These are phyloP conservation scores for Sclerurus mexicanus DNA, from an alignment of 2,113 vertebrate species.

Conservation along the genomic window DNA sequence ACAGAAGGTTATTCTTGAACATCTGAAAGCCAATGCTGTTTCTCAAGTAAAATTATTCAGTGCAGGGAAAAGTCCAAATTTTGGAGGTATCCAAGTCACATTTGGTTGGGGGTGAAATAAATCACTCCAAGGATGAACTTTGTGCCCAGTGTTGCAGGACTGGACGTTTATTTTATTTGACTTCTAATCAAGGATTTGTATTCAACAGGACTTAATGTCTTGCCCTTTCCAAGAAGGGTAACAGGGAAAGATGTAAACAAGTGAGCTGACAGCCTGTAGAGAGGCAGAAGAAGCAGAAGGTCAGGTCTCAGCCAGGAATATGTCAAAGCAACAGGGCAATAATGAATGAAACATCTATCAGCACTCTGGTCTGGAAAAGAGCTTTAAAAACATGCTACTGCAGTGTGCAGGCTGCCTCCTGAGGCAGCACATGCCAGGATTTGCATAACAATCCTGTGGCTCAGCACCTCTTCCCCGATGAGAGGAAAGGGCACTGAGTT, in stretches of 20 bases:
- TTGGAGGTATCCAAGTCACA: neutral
- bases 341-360: neutral
- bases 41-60: neutral
- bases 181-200: neutral
- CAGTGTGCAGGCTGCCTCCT: neutral
- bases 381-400: neutral
- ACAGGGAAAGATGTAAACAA: neutral
- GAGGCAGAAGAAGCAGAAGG: neutral
- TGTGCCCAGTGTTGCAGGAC: neutral
- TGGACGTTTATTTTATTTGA: neutral
- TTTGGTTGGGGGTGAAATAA: neutral
- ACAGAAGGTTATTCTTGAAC: neutral
- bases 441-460: neutral
- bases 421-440: neutral
- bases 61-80: neutral
- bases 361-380: neutral
- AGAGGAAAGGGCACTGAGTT: neutral
- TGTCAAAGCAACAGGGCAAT: neutral
- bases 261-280: neutral
- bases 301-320: neutral
- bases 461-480: neutral
- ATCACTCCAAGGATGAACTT: neutral
- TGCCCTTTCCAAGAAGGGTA: neutral
- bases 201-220: neutral
- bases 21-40: neutral